phyloP scores from a whole-genome alignment of 2,888 invertebrate genomes.

The Mesorhabditis spiculigera region DNA sequence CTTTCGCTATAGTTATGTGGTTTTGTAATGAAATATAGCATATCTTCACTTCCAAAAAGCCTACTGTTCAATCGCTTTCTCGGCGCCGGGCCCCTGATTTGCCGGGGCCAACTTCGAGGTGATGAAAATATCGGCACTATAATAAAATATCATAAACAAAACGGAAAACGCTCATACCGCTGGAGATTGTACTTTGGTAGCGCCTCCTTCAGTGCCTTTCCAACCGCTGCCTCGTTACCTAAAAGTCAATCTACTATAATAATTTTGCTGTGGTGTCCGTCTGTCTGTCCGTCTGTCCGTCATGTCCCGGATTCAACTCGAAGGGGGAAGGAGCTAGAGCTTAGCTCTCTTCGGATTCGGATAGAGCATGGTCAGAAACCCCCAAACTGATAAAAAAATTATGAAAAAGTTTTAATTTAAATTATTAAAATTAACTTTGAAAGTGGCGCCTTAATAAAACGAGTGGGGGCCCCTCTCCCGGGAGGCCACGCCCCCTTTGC shows the following conservation, averaged over 20 bases:
- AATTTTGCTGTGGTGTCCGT: not conserved
- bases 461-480: too few relatives aligned
- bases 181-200: constrained; percentile 37
- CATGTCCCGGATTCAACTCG: not conserved
- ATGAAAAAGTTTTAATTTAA: too few relatives aligned
- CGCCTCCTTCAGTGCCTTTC: constrained; percentile 24
- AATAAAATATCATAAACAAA: constrained; percentile 12
- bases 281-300: not conserved
- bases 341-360: too few relatives aligned
- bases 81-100: constrained; percentile 39
- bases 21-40: too few relatives aligned
- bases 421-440: too few relatives aligned
- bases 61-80: constrained; percentile 22
- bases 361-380: too few relatives aligned
- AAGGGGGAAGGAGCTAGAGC: too few relatives aligned
- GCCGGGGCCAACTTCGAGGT: constrained; percentile 50
- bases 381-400: too few relatives aligned
- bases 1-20: too few relatives aligned
- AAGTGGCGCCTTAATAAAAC: too few relatives aligned
- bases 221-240: constrained; percentile 38
- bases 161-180: constrained; percentile 19
- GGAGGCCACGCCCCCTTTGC: too few relatives aligned
- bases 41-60: not conserved
- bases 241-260: constrained; percentile 9
- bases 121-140: constrained; percentile 48